phyloP scores from a whole-genome alignment of 2,797 vertebrate species.

The Phrynocephalus guinanensis region DNA sequence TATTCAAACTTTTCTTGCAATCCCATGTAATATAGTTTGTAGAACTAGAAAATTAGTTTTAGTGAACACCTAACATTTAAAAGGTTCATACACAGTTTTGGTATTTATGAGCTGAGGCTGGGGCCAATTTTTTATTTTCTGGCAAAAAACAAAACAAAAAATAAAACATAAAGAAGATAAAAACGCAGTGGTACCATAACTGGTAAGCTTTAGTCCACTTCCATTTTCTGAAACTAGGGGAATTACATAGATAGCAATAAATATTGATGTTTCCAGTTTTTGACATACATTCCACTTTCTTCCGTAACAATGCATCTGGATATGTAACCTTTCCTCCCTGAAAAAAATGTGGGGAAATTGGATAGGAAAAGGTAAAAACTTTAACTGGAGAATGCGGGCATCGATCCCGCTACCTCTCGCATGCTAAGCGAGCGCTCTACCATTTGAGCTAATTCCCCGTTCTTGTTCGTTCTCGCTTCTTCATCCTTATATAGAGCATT shows the following conservation, averaged over 20 bases:
- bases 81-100: background rate
- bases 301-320: background rate
- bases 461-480: accelerated
- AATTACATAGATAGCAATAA: background rate
- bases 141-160: background rate
- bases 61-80: background rate
- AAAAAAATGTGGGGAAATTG: no score
- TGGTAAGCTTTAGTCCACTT: background rate
- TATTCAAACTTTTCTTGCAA: background rate
- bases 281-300: no score
- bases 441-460: conserved; percentile 63
- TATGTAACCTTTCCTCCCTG: no score
- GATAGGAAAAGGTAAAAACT: background rate
- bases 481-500: background rate
- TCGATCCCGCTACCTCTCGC: conserved; percentile 72
- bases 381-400: conserved; percentile 59
- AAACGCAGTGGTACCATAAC: no score
- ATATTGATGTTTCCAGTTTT: background rate
- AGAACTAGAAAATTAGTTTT: no score
- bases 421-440: conserved; percentile 73
- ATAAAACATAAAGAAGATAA: background rate
- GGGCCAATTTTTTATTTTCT: background rate
- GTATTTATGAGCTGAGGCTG: background rate
- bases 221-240: background rate
- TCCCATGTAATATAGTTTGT: background rate